These are phyloP conservation scores for Sebastes melanostomus DNA, from an alignment of 2,797 vertebrate species.

Conservation along the genomic window DNA sequence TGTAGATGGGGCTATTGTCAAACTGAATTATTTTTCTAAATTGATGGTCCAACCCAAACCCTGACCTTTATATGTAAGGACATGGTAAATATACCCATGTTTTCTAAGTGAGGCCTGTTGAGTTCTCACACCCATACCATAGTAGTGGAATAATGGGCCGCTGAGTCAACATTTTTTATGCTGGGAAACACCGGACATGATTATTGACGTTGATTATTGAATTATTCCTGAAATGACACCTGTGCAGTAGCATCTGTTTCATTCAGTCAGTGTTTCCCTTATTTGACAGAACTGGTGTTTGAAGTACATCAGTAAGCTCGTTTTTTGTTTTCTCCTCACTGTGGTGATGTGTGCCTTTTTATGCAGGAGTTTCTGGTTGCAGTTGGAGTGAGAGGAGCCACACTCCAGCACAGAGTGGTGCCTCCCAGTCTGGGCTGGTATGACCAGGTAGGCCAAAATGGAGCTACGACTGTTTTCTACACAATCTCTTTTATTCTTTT, in stretches of 20 bases:
- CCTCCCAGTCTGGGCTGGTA: conserved; percentile 93
- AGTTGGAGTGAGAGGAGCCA: conserved; percentile 92
- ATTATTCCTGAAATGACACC: not conserved
- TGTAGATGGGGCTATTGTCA: not conserved
- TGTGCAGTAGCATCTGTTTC: not conserved
- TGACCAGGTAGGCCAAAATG: conserved; percentile 88
- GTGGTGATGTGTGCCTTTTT: not conserved
- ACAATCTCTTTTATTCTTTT: not conserved
- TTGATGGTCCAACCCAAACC: too few species aligned
- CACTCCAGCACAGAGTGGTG: conserved; percentile 92
- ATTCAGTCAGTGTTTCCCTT: not conserved
- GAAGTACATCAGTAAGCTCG: not conserved
- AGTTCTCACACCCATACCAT: too few species aligned
- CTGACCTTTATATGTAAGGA: not conserved
- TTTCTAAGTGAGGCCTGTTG: not conserved
- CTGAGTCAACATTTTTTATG: not conserved
- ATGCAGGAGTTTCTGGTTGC: conserved; percentile 93
- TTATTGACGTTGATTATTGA: not conserved
- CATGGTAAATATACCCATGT: not conserved
- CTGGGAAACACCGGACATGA: not conserved
- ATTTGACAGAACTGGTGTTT: not conserved
- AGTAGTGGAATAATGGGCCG: not conserved
- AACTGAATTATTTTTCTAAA: not conserved
- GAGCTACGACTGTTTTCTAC: not conserved
- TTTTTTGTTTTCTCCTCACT: conserved; percentile 1